Percentiles rank a stretch among this genome's conserved stretches.
Conservation (phyloP, 2,888 invertebrate genomes). For the Sminthurinus aureus region DNA sequence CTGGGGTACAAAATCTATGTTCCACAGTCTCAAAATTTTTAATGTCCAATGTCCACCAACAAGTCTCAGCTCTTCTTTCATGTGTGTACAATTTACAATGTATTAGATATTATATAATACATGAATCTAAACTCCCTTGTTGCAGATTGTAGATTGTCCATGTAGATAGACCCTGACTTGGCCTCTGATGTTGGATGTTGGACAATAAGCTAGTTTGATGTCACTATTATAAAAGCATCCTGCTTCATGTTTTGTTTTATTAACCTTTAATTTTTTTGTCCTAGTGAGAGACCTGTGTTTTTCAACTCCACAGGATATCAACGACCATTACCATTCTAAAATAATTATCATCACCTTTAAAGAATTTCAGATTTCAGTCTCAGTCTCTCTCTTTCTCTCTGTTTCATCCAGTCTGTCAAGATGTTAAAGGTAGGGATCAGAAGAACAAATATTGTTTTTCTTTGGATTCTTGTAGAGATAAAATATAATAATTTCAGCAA, state of each 20-base stretch:
- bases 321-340: slow-evolving; percentile 24
- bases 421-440: too few species aligned
- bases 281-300: background rate
- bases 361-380: background rate
- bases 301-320: background rate
- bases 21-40: background rate
- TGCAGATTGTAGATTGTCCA: background rate
- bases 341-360: slow-evolving; percentile 34
- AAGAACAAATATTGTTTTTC: too few species aligned
- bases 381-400: too few species aligned
- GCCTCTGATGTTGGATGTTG: background rate
- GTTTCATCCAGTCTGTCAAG: too few species aligned
- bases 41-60: background rate
- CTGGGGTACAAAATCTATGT: background rate
- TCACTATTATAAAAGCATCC: background rate
- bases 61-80: background rate
- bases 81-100: background rate
- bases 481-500: slow-evolving; percentile 14
- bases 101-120: background rate
- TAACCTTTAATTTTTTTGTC: slow-evolving; percentile 21
- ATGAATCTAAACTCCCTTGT: slow-evolving; percentile 1
- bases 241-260: slow-evolving; percentile 24
- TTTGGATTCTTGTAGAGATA: too few species aligned
- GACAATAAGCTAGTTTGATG: background rate
- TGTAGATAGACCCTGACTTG: background rate